Evolutionary conservation across 1,140 invertebrate genomes (phyloP).

Genomic region (Zophobas morio): DNA sequence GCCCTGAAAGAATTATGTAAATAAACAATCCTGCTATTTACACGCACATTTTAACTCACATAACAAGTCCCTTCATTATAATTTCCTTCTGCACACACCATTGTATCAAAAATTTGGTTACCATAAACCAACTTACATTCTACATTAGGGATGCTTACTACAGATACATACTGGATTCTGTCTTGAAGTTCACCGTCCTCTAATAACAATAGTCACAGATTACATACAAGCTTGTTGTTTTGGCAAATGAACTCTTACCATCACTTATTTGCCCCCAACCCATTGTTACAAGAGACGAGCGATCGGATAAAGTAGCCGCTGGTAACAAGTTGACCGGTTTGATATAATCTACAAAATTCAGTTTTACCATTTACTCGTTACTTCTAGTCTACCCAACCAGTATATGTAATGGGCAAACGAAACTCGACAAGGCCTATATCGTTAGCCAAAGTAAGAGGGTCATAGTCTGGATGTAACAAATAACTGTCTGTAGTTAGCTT

Average conservation of each 20-base stretch:
- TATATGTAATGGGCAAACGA: constrained; percentile 10
- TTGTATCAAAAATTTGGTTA: constrained; percentile 13
- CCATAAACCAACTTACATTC: constrained; percentile 15
- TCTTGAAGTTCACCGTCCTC: constrained; percentile 25
- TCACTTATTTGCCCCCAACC: constrained; percentile 25
- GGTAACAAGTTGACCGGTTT: neutral
- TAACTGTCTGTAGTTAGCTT: constrained; percentile 14
- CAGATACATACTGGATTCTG: neutral
- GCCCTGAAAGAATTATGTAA: neutral
- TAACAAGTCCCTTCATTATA: constrained; percentile 21
- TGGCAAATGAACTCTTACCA: neutral
- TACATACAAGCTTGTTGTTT: too few species aligned
- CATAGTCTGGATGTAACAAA: constrained; percentile 25
- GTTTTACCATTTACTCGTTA: neutral
- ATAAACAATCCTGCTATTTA: neutral
- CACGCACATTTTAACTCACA: neutral
- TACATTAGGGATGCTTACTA: neutral
- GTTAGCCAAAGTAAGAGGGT: constrained; percentile 9
- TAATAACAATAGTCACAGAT: neutral
- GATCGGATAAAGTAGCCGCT: neutral
- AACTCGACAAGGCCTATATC: constrained; percentile 18
- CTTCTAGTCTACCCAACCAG: neutral
- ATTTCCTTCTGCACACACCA: constrained; percentile 12
- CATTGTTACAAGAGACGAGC: constrained; percentile 6
- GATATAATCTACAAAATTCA: constrained; percentile 6